Base-by-base conservation (phyloP, 37 sponge, comb jelly and placozoan genomes). In the Lycopodina hypogea region DNA sequence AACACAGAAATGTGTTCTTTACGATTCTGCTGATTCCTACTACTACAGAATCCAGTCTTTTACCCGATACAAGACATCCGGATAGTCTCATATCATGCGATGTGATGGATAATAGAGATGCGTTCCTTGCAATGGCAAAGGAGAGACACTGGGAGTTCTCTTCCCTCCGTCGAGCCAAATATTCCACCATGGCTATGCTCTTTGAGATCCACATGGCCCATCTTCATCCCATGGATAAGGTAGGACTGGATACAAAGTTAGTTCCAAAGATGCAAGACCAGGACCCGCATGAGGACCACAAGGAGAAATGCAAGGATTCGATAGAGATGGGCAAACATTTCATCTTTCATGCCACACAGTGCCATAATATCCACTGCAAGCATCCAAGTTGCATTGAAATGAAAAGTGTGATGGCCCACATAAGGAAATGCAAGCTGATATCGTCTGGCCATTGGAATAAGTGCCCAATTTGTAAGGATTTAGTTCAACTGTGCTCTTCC, bases 1-100 rank as follows among this genome's bases (percentile, higher is more conserved):
- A 95, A 55, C 96, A 98, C 82, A 95, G 86, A 82, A 96, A 98
- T 80, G 94, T 93, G n/a, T 98, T 98, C 86, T 98, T 98, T 76
- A 90, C 89, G 22, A 87, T 96, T 52, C 79, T 80, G 55, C 69
- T 98, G 39, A 88, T 88, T 6, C 84, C 87, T 53, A 87, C 94
- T 2, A 18, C 42, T 18, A 68, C 76, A 7, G 45, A 26, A 34
- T 50, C 84, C 30, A 79, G 80, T 21, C 81, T 84, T 26, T 69
- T 80, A 1, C 70, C 71, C 1, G 60, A 48, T 1, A 92, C 92
- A 8, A 74, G 76, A 17, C 88, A 92, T 60, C 88, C 89, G 1
- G 99, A 98, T 66, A 81, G 83, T 40, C 84, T 93, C 55, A 78
- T 96, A 51, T 78, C 60, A 48, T 96, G 99, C 84, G 99, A 98